Percentiles rank a stretch among this genome's conserved stretches.
phyloP scores from a whole-genome alignment of 2,888 invertebrate genomes.

The Epistrophella euchroma region DNA sequence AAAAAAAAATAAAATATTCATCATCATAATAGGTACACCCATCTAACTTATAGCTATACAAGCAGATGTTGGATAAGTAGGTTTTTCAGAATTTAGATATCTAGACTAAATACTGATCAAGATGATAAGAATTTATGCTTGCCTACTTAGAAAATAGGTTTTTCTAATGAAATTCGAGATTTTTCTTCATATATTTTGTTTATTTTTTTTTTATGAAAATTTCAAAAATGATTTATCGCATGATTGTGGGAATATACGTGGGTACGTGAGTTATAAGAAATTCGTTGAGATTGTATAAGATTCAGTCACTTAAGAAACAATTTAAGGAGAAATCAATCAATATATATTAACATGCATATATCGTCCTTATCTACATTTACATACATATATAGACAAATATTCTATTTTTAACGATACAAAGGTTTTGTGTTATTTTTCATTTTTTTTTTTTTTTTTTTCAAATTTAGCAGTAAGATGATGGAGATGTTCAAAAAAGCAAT shows the following conservation, averaged over 20 bases:
- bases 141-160: slow-evolving; percentile 29
- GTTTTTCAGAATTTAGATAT: slow-evolving; percentile 24
- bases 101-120: slow-evolving; percentile 51
- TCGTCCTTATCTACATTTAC: too few relatives aligned
- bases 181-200: not conserved
- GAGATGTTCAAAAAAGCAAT: too few relatives aligned
- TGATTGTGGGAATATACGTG: not conserved
- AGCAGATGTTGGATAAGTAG: slow-evolving; percentile 48
- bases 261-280: not conserved
- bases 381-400: too few relatives aligned
- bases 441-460: too few relatives aligned
- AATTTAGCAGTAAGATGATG: too few relatives aligned
- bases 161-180: slow-evolving; percentile 19
- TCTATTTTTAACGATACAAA: too few relatives aligned
- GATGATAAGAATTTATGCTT: slow-evolving; percentile 28
- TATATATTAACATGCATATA: too few relatives aligned
- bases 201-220: not conserved
- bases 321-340: not conserved
- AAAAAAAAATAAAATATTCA: slow-evolving; percentile 53
- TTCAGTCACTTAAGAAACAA: not conserved
- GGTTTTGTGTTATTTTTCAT: too few relatives aligned
- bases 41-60: too few relatives aligned
- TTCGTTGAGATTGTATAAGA: not conserved
- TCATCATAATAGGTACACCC: slow-evolving; percentile 22
- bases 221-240: not conserved